Base-by-base conservation (phyloP, 2,113 vertebrate genomes). In the Gallinago media region DNA sequence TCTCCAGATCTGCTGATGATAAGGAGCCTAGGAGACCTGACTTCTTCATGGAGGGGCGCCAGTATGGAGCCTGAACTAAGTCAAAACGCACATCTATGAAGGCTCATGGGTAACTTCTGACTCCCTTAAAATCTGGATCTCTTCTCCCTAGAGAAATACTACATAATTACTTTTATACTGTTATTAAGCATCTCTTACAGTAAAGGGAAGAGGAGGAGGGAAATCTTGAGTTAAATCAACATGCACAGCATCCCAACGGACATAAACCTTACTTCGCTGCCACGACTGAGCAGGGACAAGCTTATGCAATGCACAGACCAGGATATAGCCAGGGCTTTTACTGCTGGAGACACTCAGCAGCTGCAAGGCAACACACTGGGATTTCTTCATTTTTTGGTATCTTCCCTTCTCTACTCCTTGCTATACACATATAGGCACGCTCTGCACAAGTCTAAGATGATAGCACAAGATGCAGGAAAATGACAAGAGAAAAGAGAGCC, bases 191-290 rank as follows among this genome's bases (percentile, higher is more conserved):
- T 70, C 49, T 82, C 44, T 77, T 54, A 79, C 8, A 82, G 32
- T 42, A 92, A 90, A 95, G 12, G 2, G 25, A 80, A 61, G 47
- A 62, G 11, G 2, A 50, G 34, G 17, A 95, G 12, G 61, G 58
- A 96, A 97, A 95, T 38, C 25, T 75, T 63, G 65, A 92, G 42
- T 92, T 78, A 92, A 95, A 95, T 91, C 93, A 97, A 96, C 59
- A 88, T 15, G 44, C 36, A 73, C 66, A 89, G 70, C 47, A 40
- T 44, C 81, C 54, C 76, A 94, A 93, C 42, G 14, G 34, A 87
- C 31, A 36, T 17, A 67, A 95, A 95, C 95, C 66, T 77, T 15
- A 78, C 26, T 78, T 75, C 31, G 42, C 66, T 65, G 36, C 61
- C 62, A 29, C 23, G 47, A 73, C 91, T 92, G 80, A 80, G 44